Conservation (phyloP, 2,888 invertebrate genomes). For the Caprella mutica region DNA sequence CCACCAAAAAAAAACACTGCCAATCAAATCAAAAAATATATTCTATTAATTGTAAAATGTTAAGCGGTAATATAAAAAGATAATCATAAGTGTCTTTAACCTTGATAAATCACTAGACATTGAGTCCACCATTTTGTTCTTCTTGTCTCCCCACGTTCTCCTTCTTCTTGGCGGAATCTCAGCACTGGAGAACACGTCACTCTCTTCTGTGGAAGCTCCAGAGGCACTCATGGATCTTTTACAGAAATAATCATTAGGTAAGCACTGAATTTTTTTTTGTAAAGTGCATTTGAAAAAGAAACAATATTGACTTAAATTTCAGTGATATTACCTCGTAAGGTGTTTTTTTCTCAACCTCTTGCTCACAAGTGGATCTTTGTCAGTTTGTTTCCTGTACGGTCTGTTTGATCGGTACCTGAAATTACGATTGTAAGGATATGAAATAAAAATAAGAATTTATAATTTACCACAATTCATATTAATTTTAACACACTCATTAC, state of each 20-base stretch:
- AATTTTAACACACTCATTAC: not conserved
- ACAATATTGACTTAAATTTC: not conserved
- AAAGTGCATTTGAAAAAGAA: not conserved
- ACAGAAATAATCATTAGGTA: not conserved
- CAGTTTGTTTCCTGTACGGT: slow-evolving; percentile 77
- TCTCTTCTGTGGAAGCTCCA: slow-evolving; percentile 27
- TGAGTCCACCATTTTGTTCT: slow-evolving; percentile 29
- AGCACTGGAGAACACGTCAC: slow-evolving; percentile 10
- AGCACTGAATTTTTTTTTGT: not conserved
- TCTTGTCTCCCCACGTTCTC: slow-evolving; percentile 29
- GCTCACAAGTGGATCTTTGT: slow-evolving; percentile 64
- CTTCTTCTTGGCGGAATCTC: slow-evolving; percentile 3
- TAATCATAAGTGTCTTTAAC: not conserved
- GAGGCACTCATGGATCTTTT: slow-evolving; percentile 5
- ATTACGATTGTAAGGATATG: not conserved
- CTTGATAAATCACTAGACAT: slow-evolving; percentile 30
- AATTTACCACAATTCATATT: not conserved
- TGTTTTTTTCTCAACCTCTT: slow-evolving; percentile 20
- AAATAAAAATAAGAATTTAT: not conserved
- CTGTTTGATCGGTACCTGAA: slow-evolving; percentile 50
- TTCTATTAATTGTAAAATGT: not conserved
- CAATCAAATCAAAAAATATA: no score
- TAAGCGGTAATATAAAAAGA: not conserved
- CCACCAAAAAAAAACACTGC: not conserved
- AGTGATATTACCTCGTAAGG: slow-evolving; percentile 7